phyloP scores from a whole-genome alignment of 2,113 vertebrate species.

The Saccopteryx bilineata region DNA sequence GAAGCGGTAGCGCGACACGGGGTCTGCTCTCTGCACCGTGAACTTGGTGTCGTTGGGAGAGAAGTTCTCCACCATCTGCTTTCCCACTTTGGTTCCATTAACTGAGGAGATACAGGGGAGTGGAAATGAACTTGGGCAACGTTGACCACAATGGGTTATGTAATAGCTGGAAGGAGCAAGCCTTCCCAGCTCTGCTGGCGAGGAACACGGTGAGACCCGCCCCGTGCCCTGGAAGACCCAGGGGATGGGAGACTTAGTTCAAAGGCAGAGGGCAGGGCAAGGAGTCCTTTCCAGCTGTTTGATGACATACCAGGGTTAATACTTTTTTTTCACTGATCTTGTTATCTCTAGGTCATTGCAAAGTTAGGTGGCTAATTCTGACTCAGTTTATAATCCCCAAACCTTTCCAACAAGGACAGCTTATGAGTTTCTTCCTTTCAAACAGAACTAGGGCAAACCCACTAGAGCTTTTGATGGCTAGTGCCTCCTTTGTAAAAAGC shows the following conservation, averaged over 20 bases:
- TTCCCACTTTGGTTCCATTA: constrained; percentile 92
- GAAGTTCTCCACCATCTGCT: constrained; percentile 89
- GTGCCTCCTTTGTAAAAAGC: constrained; percentile 1
- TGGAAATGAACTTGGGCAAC: neutral
- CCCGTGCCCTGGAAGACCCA: neutral
- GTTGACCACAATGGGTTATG: fast-evolving
- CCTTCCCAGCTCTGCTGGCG: neutral
- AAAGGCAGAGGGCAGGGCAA: neutral
- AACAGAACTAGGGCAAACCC: constrained; percentile 42
- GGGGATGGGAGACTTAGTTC: neutral
- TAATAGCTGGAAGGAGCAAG: neutral
- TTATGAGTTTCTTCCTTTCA: constrained; percentile 54
- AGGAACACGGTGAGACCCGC: neutral
- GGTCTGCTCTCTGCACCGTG: constrained; percentile 91
- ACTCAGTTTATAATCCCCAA: neutral
- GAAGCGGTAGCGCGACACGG: constrained; percentile 93
- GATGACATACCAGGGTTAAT: neutral
- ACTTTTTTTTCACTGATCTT: neutral
- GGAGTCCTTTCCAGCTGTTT: neutral
- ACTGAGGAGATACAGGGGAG: constrained; percentile 88
- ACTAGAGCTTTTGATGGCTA: neutral
- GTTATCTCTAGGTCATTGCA: neutral
- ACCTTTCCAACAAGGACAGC: neutral
- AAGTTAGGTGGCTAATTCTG: neutral
- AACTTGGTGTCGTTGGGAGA: constrained; percentile 93